These are phyloP conservation scores for Eupeodes luniger DNA, from an alignment of 2,888 invertebrate species.

Conservation along the genomic window DNA sequence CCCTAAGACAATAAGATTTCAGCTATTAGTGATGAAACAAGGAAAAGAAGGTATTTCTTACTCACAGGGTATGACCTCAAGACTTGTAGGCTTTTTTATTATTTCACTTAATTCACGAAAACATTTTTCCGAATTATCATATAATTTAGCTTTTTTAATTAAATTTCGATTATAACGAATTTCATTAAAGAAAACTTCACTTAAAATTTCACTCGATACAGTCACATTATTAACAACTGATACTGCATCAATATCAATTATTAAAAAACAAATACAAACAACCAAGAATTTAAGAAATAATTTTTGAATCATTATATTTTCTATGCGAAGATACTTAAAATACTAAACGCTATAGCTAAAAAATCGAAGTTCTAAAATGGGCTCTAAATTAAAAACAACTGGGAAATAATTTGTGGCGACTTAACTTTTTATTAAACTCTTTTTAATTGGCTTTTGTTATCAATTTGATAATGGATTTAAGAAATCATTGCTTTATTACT, in stretches of 20 bases:
- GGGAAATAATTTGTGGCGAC: not conserved
- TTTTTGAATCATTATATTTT: not conserved
- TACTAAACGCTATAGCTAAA: not conserved
- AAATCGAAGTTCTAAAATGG: not conserved
- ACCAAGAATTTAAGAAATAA: not conserved
- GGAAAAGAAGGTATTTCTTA: not conserved
- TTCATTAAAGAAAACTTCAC: constrained; percentile 31
- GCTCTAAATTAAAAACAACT: not conserved
- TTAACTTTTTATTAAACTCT: not conserved
- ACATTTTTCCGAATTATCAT: constrained; percentile 5
- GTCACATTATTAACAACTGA: constrained; percentile 28
- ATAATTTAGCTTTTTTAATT: not conserved
- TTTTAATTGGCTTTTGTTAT: not conserved
- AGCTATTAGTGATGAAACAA: no score
- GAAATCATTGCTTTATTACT: not conserved
- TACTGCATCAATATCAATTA: not conserved
- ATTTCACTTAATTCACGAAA: not conserved
- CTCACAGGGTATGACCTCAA: constrained; percentile 8
- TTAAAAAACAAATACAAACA: not conserved
- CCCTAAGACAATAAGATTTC: no score
- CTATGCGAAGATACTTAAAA: not conserved
- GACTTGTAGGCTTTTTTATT: not conserved
- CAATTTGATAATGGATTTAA: not conserved
- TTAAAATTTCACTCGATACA: constrained; percentile 12
- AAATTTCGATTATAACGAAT: not conserved